Evolutionary conservation across 2,113 vertebrate genomes (phyloP).

Genomic region (Anolis carolinensis): DNA sequence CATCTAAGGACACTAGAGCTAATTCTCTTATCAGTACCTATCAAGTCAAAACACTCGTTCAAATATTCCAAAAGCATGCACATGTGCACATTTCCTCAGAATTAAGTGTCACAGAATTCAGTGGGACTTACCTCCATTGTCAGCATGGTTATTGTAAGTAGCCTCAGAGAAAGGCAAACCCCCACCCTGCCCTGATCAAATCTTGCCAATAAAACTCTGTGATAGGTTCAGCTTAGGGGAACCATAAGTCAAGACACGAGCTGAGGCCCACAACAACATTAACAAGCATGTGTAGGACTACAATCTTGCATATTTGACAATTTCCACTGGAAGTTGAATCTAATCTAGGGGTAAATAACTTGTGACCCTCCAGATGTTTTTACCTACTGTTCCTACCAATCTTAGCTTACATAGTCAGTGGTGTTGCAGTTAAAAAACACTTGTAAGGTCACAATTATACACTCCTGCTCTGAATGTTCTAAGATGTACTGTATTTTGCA

Average conservation of each 20-base stretch:
- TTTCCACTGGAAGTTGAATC: not conserved
- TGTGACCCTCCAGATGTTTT: not conserved
- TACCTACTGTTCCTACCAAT: not conserved
- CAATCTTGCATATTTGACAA: not conserved
- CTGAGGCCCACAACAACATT: no score
- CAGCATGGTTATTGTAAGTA: not conserved
- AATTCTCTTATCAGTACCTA: not conserved
- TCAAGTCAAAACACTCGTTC: not conserved
- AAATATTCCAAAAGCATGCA: not conserved
- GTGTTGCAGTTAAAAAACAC: not conserved
- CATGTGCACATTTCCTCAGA: not conserved
- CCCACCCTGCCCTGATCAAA: no score
- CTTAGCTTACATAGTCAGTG: no score
- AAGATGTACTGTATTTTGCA: not conserved
- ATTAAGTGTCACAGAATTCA: not conserved
- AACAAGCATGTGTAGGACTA: not conserved
- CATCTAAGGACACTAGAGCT: not conserved
- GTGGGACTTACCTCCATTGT: not conserved
- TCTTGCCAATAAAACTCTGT: no score
- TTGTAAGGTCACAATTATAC: not conserved
- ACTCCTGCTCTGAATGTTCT: not conserved
- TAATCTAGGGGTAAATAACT: not conserved
- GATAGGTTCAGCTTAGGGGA: no score
- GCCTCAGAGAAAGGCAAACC: not conserved
- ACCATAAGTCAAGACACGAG: no score